Evolutionary conservation across 2,797 vertebrate genomes (phyloP).

Genomic region (Artibeus jamaicensis): DNA sequence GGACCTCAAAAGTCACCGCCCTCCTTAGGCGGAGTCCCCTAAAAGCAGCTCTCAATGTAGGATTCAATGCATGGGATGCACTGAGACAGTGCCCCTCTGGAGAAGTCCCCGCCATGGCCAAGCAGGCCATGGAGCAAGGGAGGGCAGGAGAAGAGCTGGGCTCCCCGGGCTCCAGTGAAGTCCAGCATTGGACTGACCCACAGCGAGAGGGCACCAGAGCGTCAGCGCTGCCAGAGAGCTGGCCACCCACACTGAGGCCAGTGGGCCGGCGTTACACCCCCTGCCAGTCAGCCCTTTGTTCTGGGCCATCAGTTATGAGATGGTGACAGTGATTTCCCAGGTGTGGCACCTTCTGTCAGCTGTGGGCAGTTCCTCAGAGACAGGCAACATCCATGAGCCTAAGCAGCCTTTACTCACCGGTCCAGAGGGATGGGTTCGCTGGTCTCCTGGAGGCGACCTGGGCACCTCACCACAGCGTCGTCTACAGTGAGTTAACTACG

Average conservation of each 20-base stretch:
- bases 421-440: neutral
- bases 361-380: neutral
- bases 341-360: neutral
- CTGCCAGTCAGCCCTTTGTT: no score
- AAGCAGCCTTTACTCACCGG: neutral
- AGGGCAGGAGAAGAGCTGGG: neutral
- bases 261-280: rapidly evolving
- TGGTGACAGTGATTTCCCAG: neutral
- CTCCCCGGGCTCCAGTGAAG: neutral
- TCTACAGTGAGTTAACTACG: neutral
- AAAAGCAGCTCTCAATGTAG: no score
- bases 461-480: neutral
- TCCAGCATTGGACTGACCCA: rapidly evolving
- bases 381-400: rapidly evolving
- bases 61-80: rapidly evolving
- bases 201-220: no score
- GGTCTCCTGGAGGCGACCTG: rapidly evolving
- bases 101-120: no score
- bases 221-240: no score
- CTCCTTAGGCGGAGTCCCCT: neutral
- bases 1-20: neutral
- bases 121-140: no score
- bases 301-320: neutral
- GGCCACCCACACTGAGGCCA: rapidly evolving
- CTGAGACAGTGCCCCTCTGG: neutral